Conservation (phyloP, 2,113 vertebrate genomes). For the Indri indri region DNA sequence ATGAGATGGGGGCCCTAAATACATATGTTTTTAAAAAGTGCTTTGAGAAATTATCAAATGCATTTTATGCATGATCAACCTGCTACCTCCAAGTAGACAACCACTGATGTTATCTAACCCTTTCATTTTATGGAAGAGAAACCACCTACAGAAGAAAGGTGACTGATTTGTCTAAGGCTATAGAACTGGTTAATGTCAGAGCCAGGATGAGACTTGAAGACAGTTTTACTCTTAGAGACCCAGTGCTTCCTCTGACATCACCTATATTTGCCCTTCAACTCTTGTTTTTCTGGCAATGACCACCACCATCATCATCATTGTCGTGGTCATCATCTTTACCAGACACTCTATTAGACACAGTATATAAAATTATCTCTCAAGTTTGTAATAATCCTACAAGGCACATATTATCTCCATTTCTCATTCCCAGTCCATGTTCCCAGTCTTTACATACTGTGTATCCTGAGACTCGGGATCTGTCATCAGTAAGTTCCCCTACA, state of each 20-base stretch:
- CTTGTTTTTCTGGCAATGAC: background rate
- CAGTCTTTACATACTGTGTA: background rate
- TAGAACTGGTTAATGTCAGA: background rate
- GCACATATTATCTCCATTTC: background rate
- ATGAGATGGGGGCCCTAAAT: background rate
- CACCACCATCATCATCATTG: fast-evolving
- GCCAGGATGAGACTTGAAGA: background rate
- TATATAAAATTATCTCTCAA: background rate
- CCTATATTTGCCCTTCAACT: background rate
- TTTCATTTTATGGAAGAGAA: background rate
- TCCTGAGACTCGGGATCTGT: background rate
- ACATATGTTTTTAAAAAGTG: background rate
- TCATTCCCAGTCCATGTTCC: background rate
- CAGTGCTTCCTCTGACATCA: background rate
- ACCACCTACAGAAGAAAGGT: background rate
- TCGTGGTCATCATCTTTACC: background rate
- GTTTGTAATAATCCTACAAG: background rate
- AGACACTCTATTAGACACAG: background rate
- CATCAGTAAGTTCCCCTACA: background rate
- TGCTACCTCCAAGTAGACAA: background rate
- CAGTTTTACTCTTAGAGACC: background rate
- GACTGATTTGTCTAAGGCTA: background rate
- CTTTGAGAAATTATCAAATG: background rate
- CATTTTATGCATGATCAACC: background rate
- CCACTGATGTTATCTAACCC: background rate